phyloP scores from a whole-genome alignment of 2,888 invertebrate genomes.

The Ephialtes manifestator region DNA sequence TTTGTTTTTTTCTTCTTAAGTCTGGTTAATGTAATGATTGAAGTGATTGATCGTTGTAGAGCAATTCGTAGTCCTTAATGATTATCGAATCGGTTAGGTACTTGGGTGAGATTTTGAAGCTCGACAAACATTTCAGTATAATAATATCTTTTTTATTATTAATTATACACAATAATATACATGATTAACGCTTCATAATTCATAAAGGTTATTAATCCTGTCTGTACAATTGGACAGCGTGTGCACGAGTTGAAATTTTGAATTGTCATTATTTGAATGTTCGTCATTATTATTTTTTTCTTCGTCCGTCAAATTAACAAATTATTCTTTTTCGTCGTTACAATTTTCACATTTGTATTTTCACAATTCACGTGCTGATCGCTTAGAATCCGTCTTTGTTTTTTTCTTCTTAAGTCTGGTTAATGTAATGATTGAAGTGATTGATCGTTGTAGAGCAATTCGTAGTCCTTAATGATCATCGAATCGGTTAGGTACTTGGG shows the following conservation, averaged over 20 bases:
- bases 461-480: slow-evolving; percentile 31
- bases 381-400: neutral
- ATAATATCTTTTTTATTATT: slow-evolving; percentile 40
- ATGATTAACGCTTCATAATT: slow-evolving; percentile 36
- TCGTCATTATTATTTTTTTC: too few relatives aligned
- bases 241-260: neutral
- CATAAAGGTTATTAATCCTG: slow-evolving; percentile 23
- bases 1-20: neutral
- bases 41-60: neutral
- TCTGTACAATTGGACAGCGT: slow-evolving; percentile 54
- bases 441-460: neutral
- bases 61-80: too few relatives aligned
- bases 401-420: neutral
- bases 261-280: slow-evolving; percentile 28
- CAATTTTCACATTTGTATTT: neutral
- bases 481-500: slow-evolving; percentile 21
- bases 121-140: neutral
- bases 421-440: neutral
- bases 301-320: slow-evolving; percentile 4
- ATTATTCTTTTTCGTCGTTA: neutral
- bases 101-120: too few relatives aligned
- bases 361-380: slow-evolving; percentile 5
- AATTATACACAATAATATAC: slow-evolving; percentile 62
- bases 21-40: neutral
- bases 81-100: too few relatives aligned